phyloP scores from a whole-genome alignment of 2,113 vertebrate genomes.

The Apeltes quadracus region DNA sequence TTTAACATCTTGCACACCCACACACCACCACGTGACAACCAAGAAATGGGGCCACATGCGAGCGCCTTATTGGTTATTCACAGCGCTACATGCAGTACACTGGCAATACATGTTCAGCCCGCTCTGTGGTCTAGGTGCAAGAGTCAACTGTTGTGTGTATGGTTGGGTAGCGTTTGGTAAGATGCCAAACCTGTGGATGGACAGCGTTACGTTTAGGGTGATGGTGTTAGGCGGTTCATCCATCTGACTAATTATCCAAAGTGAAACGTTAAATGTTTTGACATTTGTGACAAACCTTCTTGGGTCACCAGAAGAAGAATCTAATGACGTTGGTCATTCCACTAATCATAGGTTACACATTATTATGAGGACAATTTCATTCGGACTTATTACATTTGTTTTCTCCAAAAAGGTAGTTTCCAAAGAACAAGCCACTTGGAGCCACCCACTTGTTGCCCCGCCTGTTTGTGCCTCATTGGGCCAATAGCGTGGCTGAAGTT shows the following conservation, averaged over 20 bases:
- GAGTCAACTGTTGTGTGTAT: conserved; percentile 15
- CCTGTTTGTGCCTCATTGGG: neutral
- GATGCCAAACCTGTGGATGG: conserved; percentile 7
- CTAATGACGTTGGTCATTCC: neutral
- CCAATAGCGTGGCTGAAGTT: neutral
- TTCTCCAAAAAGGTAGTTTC: neutral
- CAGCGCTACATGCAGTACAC: conserved; percentile 27
- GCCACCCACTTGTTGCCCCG: neutral
- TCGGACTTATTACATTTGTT: neutral
- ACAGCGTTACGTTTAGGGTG: neutral
- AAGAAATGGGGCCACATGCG: conserved; percentile 44
- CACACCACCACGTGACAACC: conserved; percentile 48
- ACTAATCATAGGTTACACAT: neutral
- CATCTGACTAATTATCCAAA: neutral
- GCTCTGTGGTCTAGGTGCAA: conserved; percentile 41
- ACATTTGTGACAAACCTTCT: neutral
- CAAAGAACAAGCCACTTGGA: neutral
- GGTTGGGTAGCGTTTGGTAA: conserved; percentile 14
- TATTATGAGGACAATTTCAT: neutral
- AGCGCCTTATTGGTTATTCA: conserved; percentile 30
- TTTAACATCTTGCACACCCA: conserved; percentile 45
- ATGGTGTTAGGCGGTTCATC: neutral
- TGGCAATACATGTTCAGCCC: conserved; percentile 2
- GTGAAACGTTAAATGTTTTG: neutral
- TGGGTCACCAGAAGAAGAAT: neutral